Evolutionary conservation across 2,797 vertebrate genomes (phyloP), one percentile per base, ranked within the genome.

Genomic region (Sebastes trivittatus): DNA sequence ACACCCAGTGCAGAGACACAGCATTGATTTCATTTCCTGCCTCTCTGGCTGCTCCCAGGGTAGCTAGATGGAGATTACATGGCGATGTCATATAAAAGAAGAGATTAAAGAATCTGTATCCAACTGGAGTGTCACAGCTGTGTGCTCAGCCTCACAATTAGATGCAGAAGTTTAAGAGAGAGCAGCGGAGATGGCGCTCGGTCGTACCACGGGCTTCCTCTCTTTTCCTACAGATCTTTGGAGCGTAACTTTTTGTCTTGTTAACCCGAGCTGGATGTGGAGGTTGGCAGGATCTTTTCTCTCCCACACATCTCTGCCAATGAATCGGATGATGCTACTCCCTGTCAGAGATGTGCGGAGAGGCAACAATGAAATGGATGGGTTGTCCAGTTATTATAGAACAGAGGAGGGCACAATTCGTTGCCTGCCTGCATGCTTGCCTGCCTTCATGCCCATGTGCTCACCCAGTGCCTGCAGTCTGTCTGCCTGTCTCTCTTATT

Each of bases 11-110:
- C 89, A 82, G 91, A 83, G 89, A 88, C 87, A 81, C 87, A 58
- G 87, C 87, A 89, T 90, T 95, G 93, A 94, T 96, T 95, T 95
- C 87, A 95, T 95, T 95, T 95, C 91, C 94, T 93, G 91, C 80
- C 85, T 92, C 87, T 89, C 77, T 66, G 69, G 81, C 86, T 92
- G 88, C 88, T 92, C 88, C 80, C 82, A 72, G 80, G 82, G 80
- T 88, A 87, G 88, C 87, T 82, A 76, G 86, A 90, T 90, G 83
- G 84, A 92, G 92, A 94, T 94, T 93, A 93, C 92, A 92, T 78
- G 87, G 80, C 81, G 77, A 85, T 90, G 90, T 92, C 88, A 85
- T 92, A 93, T 91, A 94, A 94, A 93, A 84, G 84, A 77, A 85
- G 81, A 92, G 93, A 95, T 95, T 95, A 92, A 93, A 94, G 87